Conservation (phyloP, 53 echinoderm and acorn worm genomes). For the Crossaster papposus region DNA sequence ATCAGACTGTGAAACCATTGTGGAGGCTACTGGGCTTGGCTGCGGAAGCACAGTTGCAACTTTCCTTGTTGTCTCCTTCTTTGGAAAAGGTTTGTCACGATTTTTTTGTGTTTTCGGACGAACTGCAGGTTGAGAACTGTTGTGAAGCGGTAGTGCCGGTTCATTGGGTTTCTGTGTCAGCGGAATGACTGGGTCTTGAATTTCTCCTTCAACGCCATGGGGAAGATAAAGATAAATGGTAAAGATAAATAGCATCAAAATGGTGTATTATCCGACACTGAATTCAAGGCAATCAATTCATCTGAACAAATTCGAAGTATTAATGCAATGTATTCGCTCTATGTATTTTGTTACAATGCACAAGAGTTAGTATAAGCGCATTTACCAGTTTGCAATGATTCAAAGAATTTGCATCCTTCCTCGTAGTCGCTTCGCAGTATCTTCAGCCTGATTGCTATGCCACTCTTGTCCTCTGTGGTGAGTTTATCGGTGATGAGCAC, state of each 20-base stretch:
- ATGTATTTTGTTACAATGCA: too few relatives aligned
- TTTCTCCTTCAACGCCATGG: background rate
- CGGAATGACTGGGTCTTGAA: background rate
- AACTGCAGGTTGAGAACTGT: background rate
- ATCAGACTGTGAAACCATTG: background rate
- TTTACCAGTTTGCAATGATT: constrained; percentile 14
- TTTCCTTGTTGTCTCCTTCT: background rate
- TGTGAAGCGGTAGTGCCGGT: too few relatives aligned
- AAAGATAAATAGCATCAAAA: too few relatives aligned
- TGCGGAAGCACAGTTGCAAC: background rate
- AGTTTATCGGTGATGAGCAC: constrained; percentile 39
- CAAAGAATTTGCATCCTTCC: constrained; percentile 16
- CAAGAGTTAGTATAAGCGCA: too few relatives aligned
- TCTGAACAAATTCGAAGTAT: background rate
- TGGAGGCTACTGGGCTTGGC: background rate
- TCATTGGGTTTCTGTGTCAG: background rate
- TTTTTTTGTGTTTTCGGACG: background rate
- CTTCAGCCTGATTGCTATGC: constrained; percentile 12
- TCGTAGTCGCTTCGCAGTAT: constrained; percentile 23
- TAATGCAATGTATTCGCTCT: too few relatives aligned
- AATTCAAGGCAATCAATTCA: background rate
- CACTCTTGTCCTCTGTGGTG: constrained; percentile 20
- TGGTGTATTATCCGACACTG: background rate
- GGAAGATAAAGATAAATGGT: too few relatives aligned
- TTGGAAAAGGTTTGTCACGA: background rate